Evolutionary conservation across 2,888 invertebrate genomes (phyloP).

Genomic region (Melitaea athalia): DNA sequence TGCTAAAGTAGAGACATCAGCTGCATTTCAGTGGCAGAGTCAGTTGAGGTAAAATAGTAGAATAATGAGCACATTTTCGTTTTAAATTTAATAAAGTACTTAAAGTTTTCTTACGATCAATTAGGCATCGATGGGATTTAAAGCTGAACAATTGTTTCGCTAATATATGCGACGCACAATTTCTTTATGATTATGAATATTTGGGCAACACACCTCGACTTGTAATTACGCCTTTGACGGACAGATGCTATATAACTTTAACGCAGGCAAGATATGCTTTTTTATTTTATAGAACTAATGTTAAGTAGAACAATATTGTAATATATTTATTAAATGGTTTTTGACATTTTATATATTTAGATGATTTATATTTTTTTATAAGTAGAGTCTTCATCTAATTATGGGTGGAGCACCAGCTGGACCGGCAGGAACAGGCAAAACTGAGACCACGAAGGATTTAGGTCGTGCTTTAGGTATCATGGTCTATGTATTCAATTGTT

Average conservation of each 20-base stretch:
- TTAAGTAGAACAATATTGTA: not conserved
- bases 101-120: not conserved
- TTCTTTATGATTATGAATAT: constrained; percentile 96
- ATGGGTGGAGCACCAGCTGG: constrained; percentile 99
- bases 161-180: constrained; percentile 97
- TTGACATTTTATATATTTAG: not conserved
- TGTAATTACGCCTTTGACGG: constrained; percentile 96
- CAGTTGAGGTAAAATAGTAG: constrained; percentile 84
- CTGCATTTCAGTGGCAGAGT: constrained; percentile 95
- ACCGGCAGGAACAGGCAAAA: constrained; percentile 97
- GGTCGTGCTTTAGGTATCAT: constrained; percentile 96
- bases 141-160: constrained; percentile 91
- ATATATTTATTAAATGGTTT: not conserved
- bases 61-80: not conserved
- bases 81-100: too few relatives aligned
- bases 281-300: not conserved
- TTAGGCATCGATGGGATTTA: constrained; percentile 90
- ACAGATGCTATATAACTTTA: constrained; percentile 96
- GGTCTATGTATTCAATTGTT: constrained; percentile 99
- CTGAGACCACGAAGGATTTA: constrained; percentile 97
- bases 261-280: constrained; percentile 85
- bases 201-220: constrained; percentile 96
- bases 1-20: constrained; percentile 89
- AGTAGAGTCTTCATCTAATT: constrained; percentile 91
- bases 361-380: not conserved